Conservation (phyloP, 2,888 invertebrate species). For the Ophioninae sp. region DNA sequence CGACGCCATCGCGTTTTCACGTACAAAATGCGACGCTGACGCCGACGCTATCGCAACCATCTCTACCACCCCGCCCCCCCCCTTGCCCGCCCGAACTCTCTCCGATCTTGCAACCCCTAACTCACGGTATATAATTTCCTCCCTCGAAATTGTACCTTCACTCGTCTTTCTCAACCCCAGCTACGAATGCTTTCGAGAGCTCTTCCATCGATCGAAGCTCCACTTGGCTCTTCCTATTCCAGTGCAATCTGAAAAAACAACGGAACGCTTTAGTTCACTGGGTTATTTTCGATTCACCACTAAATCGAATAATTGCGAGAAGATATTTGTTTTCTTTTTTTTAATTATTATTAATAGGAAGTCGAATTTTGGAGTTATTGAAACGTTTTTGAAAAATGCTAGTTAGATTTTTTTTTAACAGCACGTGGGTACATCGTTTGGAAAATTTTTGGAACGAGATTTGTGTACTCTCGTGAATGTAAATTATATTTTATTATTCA, state of each 20-base stretch:
- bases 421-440: too few species aligned
- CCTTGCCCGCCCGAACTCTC: conserved; percentile 14
- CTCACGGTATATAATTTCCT: conserved; percentile 69
- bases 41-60: conserved; percentile 61
- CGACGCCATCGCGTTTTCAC: conserved; percentile 72
- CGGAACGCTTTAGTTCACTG: neutral
- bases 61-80: conserved; percentile 21
- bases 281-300: neutral
- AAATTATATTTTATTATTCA: neutral
- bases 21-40: conserved; percentile 62
- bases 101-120: conserved; percentile 37
- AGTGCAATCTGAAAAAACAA: conserved; percentile 27
- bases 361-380: neutral
- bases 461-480: neutral
- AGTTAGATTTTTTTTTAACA: neutral
- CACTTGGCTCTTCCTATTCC: conserved; percentile 49
- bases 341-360: neutral
- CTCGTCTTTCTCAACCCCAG: conserved; percentile 46
- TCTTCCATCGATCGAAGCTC: conserved; percentile 53
- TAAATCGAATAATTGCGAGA: neutral
- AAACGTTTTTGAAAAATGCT: neutral
- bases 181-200: conserved; percentile 50
- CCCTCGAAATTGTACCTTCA: conserved; percentile 69
- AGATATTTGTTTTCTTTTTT: neutral
- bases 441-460: neutral